phyloP scores from a whole-genome alignment of 2,888 invertebrate genomes.

The Sinhomidia bicolor region DNA sequence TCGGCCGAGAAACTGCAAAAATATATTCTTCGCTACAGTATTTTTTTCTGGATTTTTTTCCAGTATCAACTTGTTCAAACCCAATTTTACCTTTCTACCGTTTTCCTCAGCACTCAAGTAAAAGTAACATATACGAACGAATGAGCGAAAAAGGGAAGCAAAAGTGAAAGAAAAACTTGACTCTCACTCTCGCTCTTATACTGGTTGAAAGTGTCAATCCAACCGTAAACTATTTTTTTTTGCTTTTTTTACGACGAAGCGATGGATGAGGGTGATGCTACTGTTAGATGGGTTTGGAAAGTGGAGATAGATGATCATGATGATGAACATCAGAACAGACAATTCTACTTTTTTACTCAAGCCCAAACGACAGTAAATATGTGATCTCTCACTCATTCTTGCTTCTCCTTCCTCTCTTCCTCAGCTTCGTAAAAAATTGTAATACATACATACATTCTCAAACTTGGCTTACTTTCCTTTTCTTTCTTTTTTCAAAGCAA shows the following conservation, averaged over 20 bases:
- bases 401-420: too few relatives aligned
- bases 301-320: constrained; percentile 25
- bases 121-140: too few relatives aligned
- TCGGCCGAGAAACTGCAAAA: too few relatives aligned
- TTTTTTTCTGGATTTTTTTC: too few relatives aligned
- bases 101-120: too few relatives aligned
- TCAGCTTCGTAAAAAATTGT: neutral
- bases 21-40: too few relatives aligned
- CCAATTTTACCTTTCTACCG: too few relatives aligned
- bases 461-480: neutral
- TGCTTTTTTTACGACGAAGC: constrained; percentile 61
- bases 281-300: too few relatives aligned
- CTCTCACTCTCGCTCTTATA: neutral
- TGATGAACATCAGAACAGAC: neutral
- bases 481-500: neutral
- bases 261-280: neutral
- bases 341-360: constrained; percentile 15
- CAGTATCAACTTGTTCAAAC: too few relatives aligned
- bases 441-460: neutral
- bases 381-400: neutral
- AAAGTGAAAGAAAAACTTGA: neutral
- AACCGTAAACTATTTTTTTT: constrained; percentile 64
- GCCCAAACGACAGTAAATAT: neutral
- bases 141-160: neutral
- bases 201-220: constrained; percentile 70